These are phyloP conservation scores for Plemyria rubiginata DNA, from an alignment of 2,888 invertebrate genomes.

Conservation along the genomic window DNA sequence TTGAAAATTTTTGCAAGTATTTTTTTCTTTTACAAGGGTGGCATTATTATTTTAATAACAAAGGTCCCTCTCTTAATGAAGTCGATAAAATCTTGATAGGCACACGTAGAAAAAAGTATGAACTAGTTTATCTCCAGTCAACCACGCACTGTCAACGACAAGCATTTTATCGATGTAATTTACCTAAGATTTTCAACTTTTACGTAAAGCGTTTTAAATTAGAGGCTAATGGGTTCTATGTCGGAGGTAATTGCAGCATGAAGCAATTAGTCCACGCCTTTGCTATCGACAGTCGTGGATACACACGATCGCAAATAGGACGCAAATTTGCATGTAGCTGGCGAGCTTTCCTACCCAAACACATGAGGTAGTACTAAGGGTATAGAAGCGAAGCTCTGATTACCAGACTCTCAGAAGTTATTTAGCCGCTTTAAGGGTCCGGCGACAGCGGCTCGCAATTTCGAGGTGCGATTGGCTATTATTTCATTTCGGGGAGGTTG, in stretches of 20 bases:
- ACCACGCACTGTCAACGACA: not conserved
- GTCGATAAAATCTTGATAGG: too few relatives aligned
- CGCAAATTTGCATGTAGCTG: slow-evolving; percentile 40
- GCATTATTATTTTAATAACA: too few relatives aligned
- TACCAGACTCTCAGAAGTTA: not conserved
- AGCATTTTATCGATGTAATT: too few relatives aligned
- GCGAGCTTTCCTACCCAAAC: slow-evolving; percentile 19
- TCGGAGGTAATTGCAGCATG: slow-evolving; percentile 38
- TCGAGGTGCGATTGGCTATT: too few relatives aligned
- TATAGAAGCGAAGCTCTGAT: slow-evolving; percentile 14
- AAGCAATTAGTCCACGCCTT: slow-evolving; percentile 42
- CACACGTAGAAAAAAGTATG: too few relatives aligned
- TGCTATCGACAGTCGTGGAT: slow-evolving; percentile 42
- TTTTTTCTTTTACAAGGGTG: too few relatives aligned
- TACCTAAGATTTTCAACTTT: not conserved
- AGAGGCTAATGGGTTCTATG: slow-evolving; percentile 37
- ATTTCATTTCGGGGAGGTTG: too few relatives aligned
- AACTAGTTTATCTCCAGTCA: not conserved
- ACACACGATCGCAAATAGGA: slow-evolving; percentile 43
- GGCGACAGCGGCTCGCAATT: too few relatives aligned
- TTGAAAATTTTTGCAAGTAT: too few relatives aligned
- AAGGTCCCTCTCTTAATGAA: too few relatives aligned
- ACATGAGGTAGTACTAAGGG: not conserved
- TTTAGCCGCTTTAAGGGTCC: too few relatives aligned
- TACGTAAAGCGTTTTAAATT: slow-evolving; percentile 21